Evolutionary conservation across 2,113 vertebrate species (phyloP), one percentile per base, ranked within the genome.

Genomic region (Caranx ignobilis): DNA sequence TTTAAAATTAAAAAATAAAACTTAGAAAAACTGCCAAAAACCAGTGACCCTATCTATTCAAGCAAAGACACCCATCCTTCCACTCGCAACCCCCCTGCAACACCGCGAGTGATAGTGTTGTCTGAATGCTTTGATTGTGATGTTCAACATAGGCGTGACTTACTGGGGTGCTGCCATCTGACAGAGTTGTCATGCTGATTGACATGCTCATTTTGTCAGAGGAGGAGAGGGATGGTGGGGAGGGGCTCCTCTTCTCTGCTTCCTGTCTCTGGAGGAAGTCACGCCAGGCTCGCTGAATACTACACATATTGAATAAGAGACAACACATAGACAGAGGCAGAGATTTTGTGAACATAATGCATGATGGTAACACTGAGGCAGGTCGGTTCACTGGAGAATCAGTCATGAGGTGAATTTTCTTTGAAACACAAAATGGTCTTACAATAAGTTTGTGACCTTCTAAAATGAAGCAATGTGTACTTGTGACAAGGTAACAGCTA

Each of bases 121-220:
- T 52, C 59, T 35, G 31, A 56, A 4, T n/a, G 57, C 34, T 39
- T 31, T 16, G 10, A 35, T 16, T 59, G 64, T 69, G 34, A 45
- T 73, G 32, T 60, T 11, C 39, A 39, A 77, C 37, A 50, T 21
- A 55, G 5, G 55, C 1, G 15, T 62, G 77, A 96, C 98, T 98
- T 94, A 99, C 97, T 0, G 97, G 97, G 1, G 96, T 96, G 96
- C 97, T 97, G 95, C 97, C 95, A 15, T 97, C 95, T 0, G 98
- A 99, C 77, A 99, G 96, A 68, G 97, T 98, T 91, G 93, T 96
- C 96, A 97, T 97, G 95, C 97, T 99, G 95, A 96, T 92, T 0
- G 98, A 99, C 35, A 95, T 96, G 96, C 97, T 99, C 95, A 97
- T 96, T 94, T 96, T 97, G 86, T 95, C 96, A 0, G 96, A 97